Base-by-base conservation (phyloP, 2,797 vertebrate species). In the Oreonectes daqikongensis region DNA sequence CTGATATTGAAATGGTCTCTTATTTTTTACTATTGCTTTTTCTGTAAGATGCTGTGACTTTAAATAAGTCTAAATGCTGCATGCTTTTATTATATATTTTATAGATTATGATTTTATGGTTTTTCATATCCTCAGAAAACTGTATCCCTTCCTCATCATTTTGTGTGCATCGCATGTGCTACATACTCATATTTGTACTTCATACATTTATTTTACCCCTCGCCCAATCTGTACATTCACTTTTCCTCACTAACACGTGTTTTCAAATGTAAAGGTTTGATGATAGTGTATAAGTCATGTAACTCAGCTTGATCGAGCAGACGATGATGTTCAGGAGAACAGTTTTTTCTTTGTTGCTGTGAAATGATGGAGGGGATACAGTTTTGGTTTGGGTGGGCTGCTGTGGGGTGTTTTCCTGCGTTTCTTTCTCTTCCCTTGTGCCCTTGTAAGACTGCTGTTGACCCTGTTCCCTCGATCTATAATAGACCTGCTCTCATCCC, bases 401-500 rank as follows among this genome's bases (percentile, higher is more conserved):
- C 59, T 85, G 88, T 88, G 90, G 91, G 93, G 90, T 84, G 88
- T 92, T 90, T 89, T 90, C 91, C 92, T 93, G 94, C 93, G 94
- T 90, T 90, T 90, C 91, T 94, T 95, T 95, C 94, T 95, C 93
- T 85, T 86, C 91, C 93, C 94, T 93, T 85, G 88, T 90, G 93
- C 93, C 93, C 94, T 24, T 94, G 88, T 74, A 89, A 90, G 86
- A 87, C 90, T 89, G 83, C 75, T 73, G 68, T 85, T 66, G 88
- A 87, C 88, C 89, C 89, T 86, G 89, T 82, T 87, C 88, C 91
- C 87, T 83, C 86, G n/a, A n/a, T n/a, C n/a, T n/a, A n/a, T 90
- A 70, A 69, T 64, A 61, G 50, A 30, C 78, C 81, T 79, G 78
- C 76, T 82, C 77, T 79, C 87, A 84, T 69, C 71, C 67, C 84